These are phyloP conservation scores for Thera britannica DNA, from an alignment of 2,888 invertebrate genomes.

Conservation along the genomic window DNA sequence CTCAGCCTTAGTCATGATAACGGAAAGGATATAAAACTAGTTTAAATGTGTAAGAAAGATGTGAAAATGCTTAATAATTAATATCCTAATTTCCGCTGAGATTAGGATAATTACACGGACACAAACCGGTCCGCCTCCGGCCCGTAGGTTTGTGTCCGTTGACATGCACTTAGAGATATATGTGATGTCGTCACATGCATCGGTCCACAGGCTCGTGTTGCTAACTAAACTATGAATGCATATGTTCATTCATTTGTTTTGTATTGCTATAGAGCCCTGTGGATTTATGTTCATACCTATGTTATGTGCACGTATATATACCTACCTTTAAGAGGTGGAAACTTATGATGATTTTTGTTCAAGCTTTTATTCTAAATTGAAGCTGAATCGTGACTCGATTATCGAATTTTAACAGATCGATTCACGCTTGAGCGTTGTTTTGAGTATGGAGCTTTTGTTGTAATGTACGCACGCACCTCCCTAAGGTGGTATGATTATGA, in stretches of 20 bases:
- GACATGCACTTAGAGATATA: not conserved
- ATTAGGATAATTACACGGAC: not conserved
- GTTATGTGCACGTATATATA: conserved; percentile 1
- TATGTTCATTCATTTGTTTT: not conserved
- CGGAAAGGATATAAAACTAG: too few relatives aligned
- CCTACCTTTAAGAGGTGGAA: not conserved
- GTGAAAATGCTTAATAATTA: too few relatives aligned
- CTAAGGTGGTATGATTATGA: not conserved
- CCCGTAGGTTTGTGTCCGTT: not conserved
- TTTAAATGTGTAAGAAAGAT: too few relatives aligned
- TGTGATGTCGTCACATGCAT: not conserved
- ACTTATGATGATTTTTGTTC: not conserved
- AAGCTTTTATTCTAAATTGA: not conserved
- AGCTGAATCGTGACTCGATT: not conserved
- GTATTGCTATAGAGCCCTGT: not conserved
- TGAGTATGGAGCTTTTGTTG: not conserved
- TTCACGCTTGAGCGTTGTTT: not conserved
- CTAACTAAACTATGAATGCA: not conserved
- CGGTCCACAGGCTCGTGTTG: not conserved
- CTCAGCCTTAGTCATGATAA: too few relatives aligned
- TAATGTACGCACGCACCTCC: not conserved
- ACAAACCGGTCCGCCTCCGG: not conserved
- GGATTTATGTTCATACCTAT: not conserved
- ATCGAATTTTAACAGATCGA: not conserved
- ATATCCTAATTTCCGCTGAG: not conserved